Evolutionary conservation across 2,888 invertebrate genomes (phyloP).

Genomic region (Leptothorax acervorum): DNA sequence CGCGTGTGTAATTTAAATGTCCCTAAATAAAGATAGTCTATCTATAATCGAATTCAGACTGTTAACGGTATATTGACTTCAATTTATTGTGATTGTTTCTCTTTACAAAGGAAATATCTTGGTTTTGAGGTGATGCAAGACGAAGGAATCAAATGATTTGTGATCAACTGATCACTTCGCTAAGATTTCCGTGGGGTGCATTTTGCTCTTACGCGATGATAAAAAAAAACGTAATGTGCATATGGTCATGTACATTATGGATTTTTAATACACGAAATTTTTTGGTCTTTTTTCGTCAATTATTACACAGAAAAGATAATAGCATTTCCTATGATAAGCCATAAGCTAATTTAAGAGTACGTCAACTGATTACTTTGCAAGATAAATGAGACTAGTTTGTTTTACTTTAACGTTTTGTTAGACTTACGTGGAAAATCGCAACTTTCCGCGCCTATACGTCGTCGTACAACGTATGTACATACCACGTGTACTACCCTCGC

Average conservation of each 20-base stretch:
- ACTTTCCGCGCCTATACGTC: slow-evolving; percentile 67
- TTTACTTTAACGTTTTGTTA: background rate
- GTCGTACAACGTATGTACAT: slow-evolving; percentile 60
- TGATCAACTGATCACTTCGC: no score
- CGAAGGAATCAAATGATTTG: background rate
- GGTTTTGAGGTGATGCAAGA: background rate
- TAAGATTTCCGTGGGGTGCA: background rate
- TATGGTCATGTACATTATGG: background rate
- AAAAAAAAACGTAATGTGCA: background rate
- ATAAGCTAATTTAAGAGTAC: background rate
- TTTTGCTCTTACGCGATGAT: background rate
- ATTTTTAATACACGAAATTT: background rate
- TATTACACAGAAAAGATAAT: background rate
- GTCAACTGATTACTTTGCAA: background rate
- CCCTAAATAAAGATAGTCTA: background rate
- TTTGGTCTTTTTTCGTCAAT: background rate
- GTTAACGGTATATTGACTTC: background rate
- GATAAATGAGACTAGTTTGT: background rate
- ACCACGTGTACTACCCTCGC: slow-evolving; percentile 75
- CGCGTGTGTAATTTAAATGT: background rate
- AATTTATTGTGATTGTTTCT: background rate
- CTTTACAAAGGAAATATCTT: slow-evolving; percentile 3
- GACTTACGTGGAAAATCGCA: slow-evolving; percentile 29
- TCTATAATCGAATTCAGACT: background rate
- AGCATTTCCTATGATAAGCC: background rate